Evolutionary conservation across 2,888 invertebrate genomes (phyloP).

Genomic region (Zygaena filipendulae): DNA sequence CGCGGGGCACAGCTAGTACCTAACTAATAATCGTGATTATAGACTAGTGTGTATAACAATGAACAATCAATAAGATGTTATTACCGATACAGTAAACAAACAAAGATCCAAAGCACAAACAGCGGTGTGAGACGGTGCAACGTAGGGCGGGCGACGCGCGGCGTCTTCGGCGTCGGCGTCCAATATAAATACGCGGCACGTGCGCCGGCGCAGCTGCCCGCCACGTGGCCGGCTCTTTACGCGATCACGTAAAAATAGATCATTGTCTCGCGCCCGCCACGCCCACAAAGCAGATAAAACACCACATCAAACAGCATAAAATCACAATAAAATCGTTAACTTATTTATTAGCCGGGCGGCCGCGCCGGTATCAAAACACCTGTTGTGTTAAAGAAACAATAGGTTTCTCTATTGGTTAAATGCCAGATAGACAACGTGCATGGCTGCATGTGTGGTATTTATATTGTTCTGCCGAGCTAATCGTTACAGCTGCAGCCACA

Average conservation of each 20-base stretch:
- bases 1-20: too few relatives aligned
- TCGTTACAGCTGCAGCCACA: too few relatives aligned
- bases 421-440: too few relatives aligned
- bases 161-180: conserved; percentile 23
- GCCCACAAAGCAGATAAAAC: conserved; percentile 60
- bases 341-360: conserved; percentile 40
- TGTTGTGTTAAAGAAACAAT: conserved; percentile 19
- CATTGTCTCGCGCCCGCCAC: conserved; percentile 50
- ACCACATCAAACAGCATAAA: conserved; percentile 55
- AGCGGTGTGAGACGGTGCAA: too few relatives aligned
- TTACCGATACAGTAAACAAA: too few relatives aligned
- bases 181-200: conserved; percentile 61
- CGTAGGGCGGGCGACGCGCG: conserved; percentile 36
- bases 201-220: conserved; percentile 60
- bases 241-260: conserved; percentile 56
- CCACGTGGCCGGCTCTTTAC: conserved; percentile 62
- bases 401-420: conserved; percentile 22
- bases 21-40: too few relatives aligned
- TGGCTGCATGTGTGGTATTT: too few relatives aligned
- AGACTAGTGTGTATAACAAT: too few relatives aligned
- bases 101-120: too few relatives aligned
- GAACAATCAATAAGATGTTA: too few relatives aligned
- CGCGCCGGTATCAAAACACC: conserved; percentile 29
- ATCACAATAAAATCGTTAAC: conserved; percentile 32
- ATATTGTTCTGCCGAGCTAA: too few relatives aligned